Base-by-base conservation (phyloP, 1,140 invertebrate genomes). In the Patella vulgata region DNA sequence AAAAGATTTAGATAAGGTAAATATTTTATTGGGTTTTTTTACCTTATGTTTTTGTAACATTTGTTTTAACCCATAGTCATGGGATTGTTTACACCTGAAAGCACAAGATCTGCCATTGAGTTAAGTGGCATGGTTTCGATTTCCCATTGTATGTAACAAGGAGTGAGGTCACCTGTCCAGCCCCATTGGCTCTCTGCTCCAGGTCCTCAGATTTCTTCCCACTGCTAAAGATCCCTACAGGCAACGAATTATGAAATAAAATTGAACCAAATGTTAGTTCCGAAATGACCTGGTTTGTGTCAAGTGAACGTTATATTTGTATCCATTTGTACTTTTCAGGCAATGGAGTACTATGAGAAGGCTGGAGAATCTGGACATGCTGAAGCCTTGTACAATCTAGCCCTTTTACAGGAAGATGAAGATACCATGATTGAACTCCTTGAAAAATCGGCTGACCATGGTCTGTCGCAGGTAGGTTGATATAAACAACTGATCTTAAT, bases 371-470 rank as follows among this genome's bases (percentile, higher is more conserved):
- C 69, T 14, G 70, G 69, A 4, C 79, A 82, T 57, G 61, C 72
- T 3, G 50, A 73, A 51, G 76, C 81, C 5, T 50, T 75, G 40
- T 79, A 78, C 62, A 82, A 82, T 51, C 63, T 82, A 25, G 81
- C 71, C 8, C 40, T 78, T 25, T 62, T 76, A 57, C 78, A 80
- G 25, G 70, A 77, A 51, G 80, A 79, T 12, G 58, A 71, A 36
- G 61, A 63, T 17, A 66, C 70, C 23, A 44, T 78, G 27, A 39
- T 77, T 1, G 8, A 67, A 23, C 67, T 81, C 6, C 30, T 83
- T 19, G 61, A 72, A 12, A 68, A 63, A 40, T 75, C 82, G 27
- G 82, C 80, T 14, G 58, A 77, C 19, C 40, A 60, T 55, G 75
- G 75, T 19, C 60, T 82, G 9, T 36, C 62, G 52, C 57, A 81